Evolutionary conservation across 2,113 vertebrate species (phyloP).

Genomic region (Aegypius monachus): DNA sequence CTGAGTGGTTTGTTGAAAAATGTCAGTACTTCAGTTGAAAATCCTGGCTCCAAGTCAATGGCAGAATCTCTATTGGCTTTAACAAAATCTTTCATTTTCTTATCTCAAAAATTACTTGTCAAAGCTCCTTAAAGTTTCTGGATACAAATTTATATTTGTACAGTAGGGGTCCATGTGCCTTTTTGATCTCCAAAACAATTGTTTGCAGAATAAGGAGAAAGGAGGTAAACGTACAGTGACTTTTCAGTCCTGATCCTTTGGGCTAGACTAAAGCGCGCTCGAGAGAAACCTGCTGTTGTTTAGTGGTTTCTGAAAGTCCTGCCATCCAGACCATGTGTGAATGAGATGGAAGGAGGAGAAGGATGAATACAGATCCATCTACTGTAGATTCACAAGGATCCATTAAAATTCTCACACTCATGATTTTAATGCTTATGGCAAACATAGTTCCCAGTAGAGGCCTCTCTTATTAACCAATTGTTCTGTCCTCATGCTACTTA

Average conservation of each 20-base stretch:
- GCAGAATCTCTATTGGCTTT: not conserved
- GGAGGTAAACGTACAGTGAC: not conserved
- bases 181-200: not conserved
- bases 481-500: not conserved
- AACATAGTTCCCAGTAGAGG: not conserved
- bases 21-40: not conserved
- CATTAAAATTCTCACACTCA: not conserved
- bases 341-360: not conserved
- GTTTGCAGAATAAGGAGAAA: not conserved
- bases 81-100: not conserved
- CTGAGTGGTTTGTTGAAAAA: not conserved
- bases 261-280: not conserved
- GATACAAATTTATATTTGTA: not conserved
- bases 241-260: not conserved
- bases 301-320: not conserved
- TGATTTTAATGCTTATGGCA: not conserved
- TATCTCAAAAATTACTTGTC: not conserved
- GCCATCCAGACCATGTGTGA: not conserved
- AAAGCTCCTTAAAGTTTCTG: not conserved
- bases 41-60: not conserved
- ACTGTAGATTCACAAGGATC: not conserved
- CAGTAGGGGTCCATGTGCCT: not conserved
- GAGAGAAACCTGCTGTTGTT: not conserved
- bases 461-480: not conserved
- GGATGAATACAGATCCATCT: not conserved